These are phyloP conservation scores for Panorpa germanica DNA, from an alignment of 2,888 invertebrate species.

Conservation along the genomic window DNA sequence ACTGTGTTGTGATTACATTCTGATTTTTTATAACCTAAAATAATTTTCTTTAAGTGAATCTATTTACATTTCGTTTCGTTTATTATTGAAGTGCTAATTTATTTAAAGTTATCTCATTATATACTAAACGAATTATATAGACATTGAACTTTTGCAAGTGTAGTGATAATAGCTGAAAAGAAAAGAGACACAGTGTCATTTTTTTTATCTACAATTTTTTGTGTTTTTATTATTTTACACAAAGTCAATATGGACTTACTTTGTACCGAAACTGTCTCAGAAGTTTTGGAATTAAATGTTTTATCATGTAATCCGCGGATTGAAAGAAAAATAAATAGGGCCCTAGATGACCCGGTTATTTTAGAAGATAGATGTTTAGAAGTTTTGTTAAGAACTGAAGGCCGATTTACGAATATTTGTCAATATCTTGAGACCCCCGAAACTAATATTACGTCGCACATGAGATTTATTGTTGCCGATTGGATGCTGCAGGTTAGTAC, in stretches of 20 bases:
- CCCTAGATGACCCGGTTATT: slow-evolving; percentile 54
- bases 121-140: too few species aligned
- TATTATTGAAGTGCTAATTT: too few species aligned
- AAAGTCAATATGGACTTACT: slow-evolving; percentile 35
- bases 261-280: slow-evolving; percentile 29
- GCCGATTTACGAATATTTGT: slow-evolving; percentile 56
- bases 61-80: too few species aligned
- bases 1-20: too few species aligned
- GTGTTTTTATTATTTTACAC: too few species aligned
- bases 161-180: too few species aligned
- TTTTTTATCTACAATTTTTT: too few species aligned
- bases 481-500: slow-evolving; percentile 96
- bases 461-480: slow-evolving; percentile 82
- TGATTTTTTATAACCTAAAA: too few species aligned
- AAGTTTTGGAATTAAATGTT: slow-evolving; percentile 9
- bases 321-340: slow-evolving; percentile 21
- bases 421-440: slow-evolving; percentile 73
- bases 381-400: slow-evolving; percentile 71
- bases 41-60: too few species aligned
- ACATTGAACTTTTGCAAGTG: too few species aligned
- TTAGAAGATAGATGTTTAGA: slow-evolving; percentile 61
- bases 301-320: slow-evolving; percentile 8
- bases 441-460: slow-evolving; percentile 72
- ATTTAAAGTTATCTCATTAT: too few species aligned
- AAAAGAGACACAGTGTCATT: too few species aligned